These are phyloP conservation scores for Enteromius treurensis DNA, from an alignment of 2,797 vertebrate genomes.

Conservation along the genomic window DNA sequence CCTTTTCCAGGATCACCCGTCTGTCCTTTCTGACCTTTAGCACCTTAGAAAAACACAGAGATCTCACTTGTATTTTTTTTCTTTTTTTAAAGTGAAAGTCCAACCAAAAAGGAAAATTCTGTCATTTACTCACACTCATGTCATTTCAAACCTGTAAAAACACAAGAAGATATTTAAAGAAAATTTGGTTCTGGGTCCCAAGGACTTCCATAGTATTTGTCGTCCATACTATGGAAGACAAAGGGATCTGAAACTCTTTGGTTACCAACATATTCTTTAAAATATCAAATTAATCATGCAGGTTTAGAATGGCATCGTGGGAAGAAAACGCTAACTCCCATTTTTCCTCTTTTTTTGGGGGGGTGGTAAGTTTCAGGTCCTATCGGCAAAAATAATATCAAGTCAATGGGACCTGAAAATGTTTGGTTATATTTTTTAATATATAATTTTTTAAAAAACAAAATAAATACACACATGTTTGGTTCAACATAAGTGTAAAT, in stretches of 20 bases:
- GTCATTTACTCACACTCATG: neutral
- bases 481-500: neutral
- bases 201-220: neutral
- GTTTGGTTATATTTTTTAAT: neutral
- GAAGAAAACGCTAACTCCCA: neutral
- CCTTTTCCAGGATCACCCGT: conserved; percentile 69
- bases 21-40: conserved; percentile 71
- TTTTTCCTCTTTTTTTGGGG: no score
- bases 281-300: neutral
- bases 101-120: neutral
- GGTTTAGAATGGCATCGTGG: neutral
- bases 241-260: neutral
- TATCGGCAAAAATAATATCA: neutral
- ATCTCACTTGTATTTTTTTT: neutral
- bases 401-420: neutral
- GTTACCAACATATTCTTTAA: neutral
- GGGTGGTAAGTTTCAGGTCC: neutral
- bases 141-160: neutral
- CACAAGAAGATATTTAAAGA: neutral
- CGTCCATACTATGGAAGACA: neutral
- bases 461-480: neutral
- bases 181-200: neutral
- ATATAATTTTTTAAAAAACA: neutral
- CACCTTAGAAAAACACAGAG: conserved; percentile 58
- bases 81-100: neutral